Evolutionary conservation across 2,113 vertebrate genomes (phyloP).

Genomic region (Oryzias celebensis): DNA sequence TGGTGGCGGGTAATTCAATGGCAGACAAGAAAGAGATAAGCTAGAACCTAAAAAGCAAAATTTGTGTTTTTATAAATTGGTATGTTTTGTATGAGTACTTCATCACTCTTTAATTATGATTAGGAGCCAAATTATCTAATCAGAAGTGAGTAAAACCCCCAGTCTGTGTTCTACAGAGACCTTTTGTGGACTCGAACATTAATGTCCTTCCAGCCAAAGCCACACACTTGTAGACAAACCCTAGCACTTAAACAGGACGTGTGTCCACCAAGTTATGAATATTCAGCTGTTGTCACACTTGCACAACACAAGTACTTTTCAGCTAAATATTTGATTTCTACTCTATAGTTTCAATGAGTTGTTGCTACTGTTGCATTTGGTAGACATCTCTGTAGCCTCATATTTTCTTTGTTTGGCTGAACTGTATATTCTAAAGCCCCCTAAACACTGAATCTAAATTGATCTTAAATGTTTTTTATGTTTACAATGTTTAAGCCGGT

Average conservation of each 20-base stretch:
- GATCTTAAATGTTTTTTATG: too few relatives aligned
- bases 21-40: too few relatives aligned
- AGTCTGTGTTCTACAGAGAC: conserved; percentile 32
- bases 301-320: not conserved
- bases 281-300: not conserved
- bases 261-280: conserved; percentile 3
- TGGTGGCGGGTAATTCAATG: too few relatives aligned
- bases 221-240: conserved; percentile 18
- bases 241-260: not conserved
- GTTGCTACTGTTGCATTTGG: conserved; percentile 25
- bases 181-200: conserved; percentile 8
- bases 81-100: not conserved
- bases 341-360: not conserved
- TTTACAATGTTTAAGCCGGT: too few relatives aligned
- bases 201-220: conserved; percentile 7
- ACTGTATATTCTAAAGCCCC: too few relatives aligned
- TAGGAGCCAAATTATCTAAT: not conserved
- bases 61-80: not conserved
- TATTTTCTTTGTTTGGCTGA: too few relatives aligned
- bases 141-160: not conserved
- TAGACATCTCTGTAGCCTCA: not conserved
- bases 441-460: too few relatives aligned
- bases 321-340: not conserved
- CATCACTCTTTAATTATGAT: not conserved
- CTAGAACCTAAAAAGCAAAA: too few relatives aligned